Evolutionary conservation across 2,888 invertebrate species (phyloP).

Genomic region (Acanthosoma haemorrhoidale): DNA sequence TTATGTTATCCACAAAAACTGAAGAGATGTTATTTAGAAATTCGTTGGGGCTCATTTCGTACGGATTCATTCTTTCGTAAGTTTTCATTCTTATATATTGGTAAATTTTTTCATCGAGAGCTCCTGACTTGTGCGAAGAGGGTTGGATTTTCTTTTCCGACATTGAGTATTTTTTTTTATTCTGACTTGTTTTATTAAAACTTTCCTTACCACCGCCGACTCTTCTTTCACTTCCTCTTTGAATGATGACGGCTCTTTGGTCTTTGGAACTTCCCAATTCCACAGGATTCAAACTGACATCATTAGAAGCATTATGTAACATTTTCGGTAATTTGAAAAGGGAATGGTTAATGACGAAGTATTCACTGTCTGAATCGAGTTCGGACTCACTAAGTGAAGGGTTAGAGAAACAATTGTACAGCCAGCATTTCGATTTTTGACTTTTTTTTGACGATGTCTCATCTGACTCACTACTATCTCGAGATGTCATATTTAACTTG

Average conservation of each 20-base stretch:
- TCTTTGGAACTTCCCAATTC: not conserved
- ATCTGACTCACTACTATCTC: not conserved
- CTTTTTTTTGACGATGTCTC: not conserved
- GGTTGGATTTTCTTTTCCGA: not conserved
- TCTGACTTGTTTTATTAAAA: not conserved
- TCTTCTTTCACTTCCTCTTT: not conserved
- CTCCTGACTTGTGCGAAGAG: not conserved
- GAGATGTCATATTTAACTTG: not conserved
- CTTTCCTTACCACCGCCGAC: not conserved
- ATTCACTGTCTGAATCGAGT: not conserved
- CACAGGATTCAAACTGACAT: not conserved
- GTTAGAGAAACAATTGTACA: not conserved
- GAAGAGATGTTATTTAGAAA: constrained; percentile 35
- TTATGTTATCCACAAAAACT: constrained; percentile 35
- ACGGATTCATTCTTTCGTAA: constrained; percentile 22
- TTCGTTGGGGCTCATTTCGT: constrained; percentile 26
- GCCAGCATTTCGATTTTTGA: not conserved
- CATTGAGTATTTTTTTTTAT: not conserved
- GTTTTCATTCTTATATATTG: constrained; percentile 24
- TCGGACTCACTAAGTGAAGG: not conserved
- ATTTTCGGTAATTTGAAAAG: constrained; percentile 2
- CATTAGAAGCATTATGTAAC: not conserved
- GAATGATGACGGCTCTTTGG: not conserved
- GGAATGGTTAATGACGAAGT: not conserved
- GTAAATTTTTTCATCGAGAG: constrained; percentile 9